These are phyloP conservation scores for Opisthograptis luteolata DNA, from an alignment of 2,888 invertebrate species.

Conservation along the genomic window DNA sequence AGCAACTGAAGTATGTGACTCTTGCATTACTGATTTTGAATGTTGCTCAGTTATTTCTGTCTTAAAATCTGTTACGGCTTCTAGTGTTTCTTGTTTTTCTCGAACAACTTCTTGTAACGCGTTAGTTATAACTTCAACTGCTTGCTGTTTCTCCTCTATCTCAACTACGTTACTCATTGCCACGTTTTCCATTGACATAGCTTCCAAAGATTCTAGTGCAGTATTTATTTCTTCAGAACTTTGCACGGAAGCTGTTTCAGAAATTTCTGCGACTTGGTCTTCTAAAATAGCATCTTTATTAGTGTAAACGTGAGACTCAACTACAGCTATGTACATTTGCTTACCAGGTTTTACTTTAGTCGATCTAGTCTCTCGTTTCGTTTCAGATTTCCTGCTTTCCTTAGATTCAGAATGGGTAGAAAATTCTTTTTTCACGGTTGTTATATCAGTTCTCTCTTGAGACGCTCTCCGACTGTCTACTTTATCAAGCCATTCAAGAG, in stretches of 20 bases:
- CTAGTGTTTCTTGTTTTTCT: constrained; percentile 39
- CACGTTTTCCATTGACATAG: constrained; percentile 22
- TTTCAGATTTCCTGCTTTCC: constrained; percentile 46
- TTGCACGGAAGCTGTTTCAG: constrained; percentile 53
- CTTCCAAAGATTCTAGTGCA: constrained; percentile 29
- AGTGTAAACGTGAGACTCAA: constrained; percentile 76
- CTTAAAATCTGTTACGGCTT: constrained; percentile 33
- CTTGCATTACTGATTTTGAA: constrained; percentile 10
- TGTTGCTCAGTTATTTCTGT: constrained; percentile 36
- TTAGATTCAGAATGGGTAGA: constrained; percentile 40
- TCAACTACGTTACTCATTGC: constrained; percentile 14
- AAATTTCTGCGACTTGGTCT: constrained; percentile 42
- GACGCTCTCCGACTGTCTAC: constrained; percentile 44
- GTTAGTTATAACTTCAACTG: constrained; percentile 49
- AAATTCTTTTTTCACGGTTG: constrained; percentile 41
- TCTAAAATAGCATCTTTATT: constrained; percentile 71
- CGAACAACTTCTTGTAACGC: constrained; percentile 42
- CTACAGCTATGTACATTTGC: constrained; percentile 70
- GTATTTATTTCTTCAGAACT: constrained; percentile 41
- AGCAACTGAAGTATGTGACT: constrained; percentile 10
- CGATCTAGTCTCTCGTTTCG: constrained; percentile 41
- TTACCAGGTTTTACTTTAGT: constrained; percentile 47
- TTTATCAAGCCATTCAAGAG: constrained; percentile 62
- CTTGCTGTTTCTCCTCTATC: constrained; percentile 39
- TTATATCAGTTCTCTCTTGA: constrained; percentile 36